Conservation (phyloP, 1,140 invertebrate species). For the Saxidomus purpurata region DNA sequence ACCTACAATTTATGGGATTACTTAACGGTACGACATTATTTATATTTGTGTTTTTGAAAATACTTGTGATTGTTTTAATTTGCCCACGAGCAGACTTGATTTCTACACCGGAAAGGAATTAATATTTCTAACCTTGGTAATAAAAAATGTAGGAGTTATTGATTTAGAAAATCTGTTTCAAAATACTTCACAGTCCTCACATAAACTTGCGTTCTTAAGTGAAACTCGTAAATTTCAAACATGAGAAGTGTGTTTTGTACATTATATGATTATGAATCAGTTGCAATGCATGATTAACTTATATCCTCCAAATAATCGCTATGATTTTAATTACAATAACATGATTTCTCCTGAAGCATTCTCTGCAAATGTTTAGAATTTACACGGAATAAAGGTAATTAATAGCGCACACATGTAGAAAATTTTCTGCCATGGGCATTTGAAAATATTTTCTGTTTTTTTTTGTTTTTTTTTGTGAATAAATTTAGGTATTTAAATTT, state of each 20-base stretch:
- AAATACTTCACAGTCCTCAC: background rate
- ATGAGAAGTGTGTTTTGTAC: background rate
- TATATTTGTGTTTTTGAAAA: conserved; percentile 3
- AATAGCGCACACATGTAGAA: too few relatives aligned
- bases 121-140: background rate
- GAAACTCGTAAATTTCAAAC: background rate
- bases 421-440: too few relatives aligned
- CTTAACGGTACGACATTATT: conserved; percentile 4
- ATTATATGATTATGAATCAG: background rate
- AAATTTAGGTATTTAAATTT: too few relatives aligned
- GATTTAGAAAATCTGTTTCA: conserved; percentile 2
- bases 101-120: background rate
- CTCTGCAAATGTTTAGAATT: too few relatives aligned
- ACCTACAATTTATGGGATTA: conserved; percentile 22
- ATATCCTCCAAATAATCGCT: background rate
- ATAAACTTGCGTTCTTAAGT: background rate
- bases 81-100: background rate
- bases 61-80: background rate
- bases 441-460: too few relatives aligned
- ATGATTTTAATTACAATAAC: background rate
- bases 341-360: background rate
- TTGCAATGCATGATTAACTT: background rate
- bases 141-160: conserved; percentile 3
- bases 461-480: too few relatives aligned
- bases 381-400: too few relatives aligned